These are phyloP conservation scores for Aleiodes testaceus DNA, from an alignment of 2,888 invertebrate species.

Conservation along the genomic window DNA sequence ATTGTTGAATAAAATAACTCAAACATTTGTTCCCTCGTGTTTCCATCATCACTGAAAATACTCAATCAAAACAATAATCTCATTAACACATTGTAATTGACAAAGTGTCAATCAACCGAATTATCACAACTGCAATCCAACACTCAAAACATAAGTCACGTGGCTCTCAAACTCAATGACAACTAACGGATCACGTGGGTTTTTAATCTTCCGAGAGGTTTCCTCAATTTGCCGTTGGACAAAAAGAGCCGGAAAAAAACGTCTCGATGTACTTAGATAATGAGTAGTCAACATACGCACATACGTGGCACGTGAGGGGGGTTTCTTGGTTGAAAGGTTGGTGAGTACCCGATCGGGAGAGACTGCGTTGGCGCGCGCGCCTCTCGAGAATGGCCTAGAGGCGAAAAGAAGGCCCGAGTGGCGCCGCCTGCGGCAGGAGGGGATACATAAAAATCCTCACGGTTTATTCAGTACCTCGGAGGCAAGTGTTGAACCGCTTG, in stretches of 20 bases:
- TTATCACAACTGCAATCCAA: not conserved
- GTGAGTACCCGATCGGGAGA: slow-evolving; percentile 47
- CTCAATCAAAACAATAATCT: too few species aligned
- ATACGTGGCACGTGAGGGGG: slow-evolving; percentile 53
- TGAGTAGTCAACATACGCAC: slow-evolving; percentile 19
- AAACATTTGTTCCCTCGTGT: not conserved
- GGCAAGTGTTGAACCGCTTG: slow-evolving; percentile 62
- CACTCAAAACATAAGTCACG: not conserved
- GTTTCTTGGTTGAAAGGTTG: slow-evolving; percentile 60
- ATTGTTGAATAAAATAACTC: not conserved
- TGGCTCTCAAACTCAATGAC: too few species aligned
- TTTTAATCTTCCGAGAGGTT: too few species aligned
- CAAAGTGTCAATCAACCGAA: not conserved
- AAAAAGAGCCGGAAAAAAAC: slow-evolving; percentile 51
- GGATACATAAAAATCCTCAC: slow-evolving; percentile 54
- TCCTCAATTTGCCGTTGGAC: not conserved
- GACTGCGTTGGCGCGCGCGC: slow-evolving; percentile 71
- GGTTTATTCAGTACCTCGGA: slow-evolving; percentile 49
- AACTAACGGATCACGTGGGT: too few species aligned
- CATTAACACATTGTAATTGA: not conserved
- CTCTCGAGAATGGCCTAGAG: slow-evolving; percentile 75
- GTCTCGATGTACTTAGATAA: slow-evolving; percentile 19
- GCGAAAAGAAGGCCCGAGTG: slow-evolving; percentile 71
- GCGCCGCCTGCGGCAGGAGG: slow-evolving; percentile 71
- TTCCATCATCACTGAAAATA: not conserved